Base-by-base conservation (phyloP, 2,797 vertebrate species). In the Tadarida brasiliensis region DNA sequence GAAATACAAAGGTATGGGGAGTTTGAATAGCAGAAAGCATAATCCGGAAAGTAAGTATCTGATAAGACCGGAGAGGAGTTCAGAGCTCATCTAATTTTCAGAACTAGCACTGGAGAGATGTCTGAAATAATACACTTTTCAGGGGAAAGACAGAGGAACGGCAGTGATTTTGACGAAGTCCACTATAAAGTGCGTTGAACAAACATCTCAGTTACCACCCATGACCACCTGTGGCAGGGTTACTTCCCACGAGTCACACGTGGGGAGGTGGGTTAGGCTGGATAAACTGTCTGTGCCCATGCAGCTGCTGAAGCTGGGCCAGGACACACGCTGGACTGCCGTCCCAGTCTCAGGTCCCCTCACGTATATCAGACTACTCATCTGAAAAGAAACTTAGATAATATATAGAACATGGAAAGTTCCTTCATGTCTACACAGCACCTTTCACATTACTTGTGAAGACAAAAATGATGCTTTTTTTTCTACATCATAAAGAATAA, bases 301-400 rank as follows among this genome's bases (percentile, higher is more conserved):
- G 51, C 1, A 35, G 22, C 0, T 44, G n/a, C 19, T 33, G 22
- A 93, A 28, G 20, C 2, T 20, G 9, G 7, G 0, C 33, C 10
- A 56, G 28, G 63, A 68, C 22, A n/a, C 16, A 78, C 65, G 4
- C 11, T 39, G 35, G 20, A 0, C 15, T 61, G 7, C 2, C 10
- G 47, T 67, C 3, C 11, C 33, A 35, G 63, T 65, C n/a, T 80
- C 30, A 91, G 47, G 57, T 59, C 68, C 11, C 54, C 15, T 30
- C 61, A 89, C 51, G 16, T 51, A n/a, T 30, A 56, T 2, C 2
- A 70, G 2, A 47, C 0, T 57, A 8, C 30, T 80, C 59, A 33
- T 83, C 12, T 65, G 6, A 28, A 81, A 49, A 67, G 7, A 63
- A 88, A 56, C 3, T n/a, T 81, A 92, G 91, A 83, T 33, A 82